Evolutionary conservation across 1,140 invertebrate genomes (phyloP).

Genomic region (Halesus radiatus): DNA sequence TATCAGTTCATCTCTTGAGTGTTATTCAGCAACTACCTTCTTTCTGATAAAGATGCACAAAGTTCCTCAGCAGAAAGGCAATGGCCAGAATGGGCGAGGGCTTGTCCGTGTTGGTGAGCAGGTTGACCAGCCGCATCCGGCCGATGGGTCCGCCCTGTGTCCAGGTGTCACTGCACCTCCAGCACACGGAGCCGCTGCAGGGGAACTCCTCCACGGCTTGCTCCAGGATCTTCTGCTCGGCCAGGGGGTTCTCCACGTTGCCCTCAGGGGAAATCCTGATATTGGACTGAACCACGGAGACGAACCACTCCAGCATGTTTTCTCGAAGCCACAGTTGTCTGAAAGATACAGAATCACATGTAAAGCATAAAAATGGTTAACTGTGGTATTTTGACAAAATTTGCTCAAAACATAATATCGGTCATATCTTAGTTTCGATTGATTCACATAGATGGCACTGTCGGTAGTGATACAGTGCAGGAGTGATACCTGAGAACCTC

Average conservation of each 20-base stretch:
- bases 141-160: conserved; percentile 20
- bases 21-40: conserved; percentile 28
- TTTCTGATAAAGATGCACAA: conserved; percentile 49
- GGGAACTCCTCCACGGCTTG: conserved; percentile 44
- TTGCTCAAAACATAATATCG: no score
- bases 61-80: conserved; percentile 42
- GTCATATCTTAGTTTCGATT: no score
- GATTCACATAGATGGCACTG: no score
- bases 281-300: conserved; percentile 1
- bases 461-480: no score
- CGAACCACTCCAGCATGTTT: conserved; percentile 47
- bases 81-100: conserved; percentile 42
- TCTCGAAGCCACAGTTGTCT: conserved; percentile 49
- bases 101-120: conserved; percentile 30
- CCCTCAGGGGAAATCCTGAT: not conserved
- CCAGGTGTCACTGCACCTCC: conserved; percentile 18
- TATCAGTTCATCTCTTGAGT: not conserved
- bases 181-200: conserved; percentile 26
- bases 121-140: conserved; percentile 27
- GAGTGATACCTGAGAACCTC: no score
- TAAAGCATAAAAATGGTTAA: no score
- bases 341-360: not conserved
- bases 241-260: not conserved
- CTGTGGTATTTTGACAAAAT: no score
- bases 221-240: not conserved